A percentile compares a stretch with the other conserved stretches of the same genome.
Evolutionary conservation across 1,140 invertebrate genomes (phyloP).

Genomic region (Lepidotrigona ventralis): DNA sequence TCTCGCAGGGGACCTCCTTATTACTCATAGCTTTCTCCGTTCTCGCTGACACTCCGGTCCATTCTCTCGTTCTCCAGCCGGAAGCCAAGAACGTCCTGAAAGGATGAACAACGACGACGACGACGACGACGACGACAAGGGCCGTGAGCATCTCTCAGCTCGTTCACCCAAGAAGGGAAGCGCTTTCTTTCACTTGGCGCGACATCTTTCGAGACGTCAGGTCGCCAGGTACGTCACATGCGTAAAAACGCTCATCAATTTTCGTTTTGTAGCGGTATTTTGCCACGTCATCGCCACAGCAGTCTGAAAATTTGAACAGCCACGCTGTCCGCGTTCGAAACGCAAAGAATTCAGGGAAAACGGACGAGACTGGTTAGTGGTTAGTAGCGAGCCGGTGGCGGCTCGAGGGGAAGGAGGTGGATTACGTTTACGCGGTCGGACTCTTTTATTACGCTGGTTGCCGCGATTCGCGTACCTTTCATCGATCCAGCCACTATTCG

Average conservation of each 20-base stretch:
- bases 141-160: neutral
- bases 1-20: conserved; percentile 17
- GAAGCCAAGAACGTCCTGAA: conserved; percentile 13
- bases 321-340: neutral
- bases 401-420: neutral
- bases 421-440: conserved; percentile 56
- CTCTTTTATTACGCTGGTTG: conserved; percentile 57
- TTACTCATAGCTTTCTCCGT: conserved; percentile 44
- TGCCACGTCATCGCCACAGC: neutral
- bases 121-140: conserved; percentile 9
- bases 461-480: conserved; percentile 39
- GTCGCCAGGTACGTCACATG: neutral
- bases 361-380: neutral
- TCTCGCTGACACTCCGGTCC: conserved; percentile 23
- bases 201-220: neutral
- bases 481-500: conserved; percentile 57
- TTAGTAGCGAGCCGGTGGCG: too few relatives aligned
- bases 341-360: neutral
- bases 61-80: conserved; percentile 24
- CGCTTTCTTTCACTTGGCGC: neutral
- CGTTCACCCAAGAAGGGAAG: neutral
- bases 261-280: neutral
- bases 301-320: neutral
- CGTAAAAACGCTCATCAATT: neutral
- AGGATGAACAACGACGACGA: conserved; percentile 25